Evolutionary conservation across 2,113 vertebrate genomes (phyloP), one percentile per base, ranked within the genome.

Genomic region (Tragelaphus strepsiceros): DNA sequence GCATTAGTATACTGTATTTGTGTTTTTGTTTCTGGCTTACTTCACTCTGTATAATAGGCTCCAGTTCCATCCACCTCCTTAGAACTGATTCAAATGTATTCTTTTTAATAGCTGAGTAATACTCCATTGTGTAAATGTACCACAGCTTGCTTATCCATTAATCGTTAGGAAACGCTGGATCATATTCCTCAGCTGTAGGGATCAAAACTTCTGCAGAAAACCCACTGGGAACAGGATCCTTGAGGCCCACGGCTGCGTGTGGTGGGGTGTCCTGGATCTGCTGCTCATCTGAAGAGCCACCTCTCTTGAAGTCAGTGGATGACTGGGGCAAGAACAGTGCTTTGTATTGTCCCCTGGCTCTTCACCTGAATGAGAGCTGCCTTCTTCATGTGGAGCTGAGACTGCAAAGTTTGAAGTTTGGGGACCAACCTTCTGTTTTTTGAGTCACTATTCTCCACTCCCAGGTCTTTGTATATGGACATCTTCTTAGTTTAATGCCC

Each of bases 231-330:
- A 74, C 71, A 43, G 71, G 35, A 74, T 43, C 71, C 5, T 3
- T 26, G 22, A 43, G 35, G 35, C 35, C 35, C 0, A 12, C 0
- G 6, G 71, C 35, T 7, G 6, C 1, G 1, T 13, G 35, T 26
- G 35, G 35, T 0, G 35, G 22, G 11, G 12, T 7, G 71, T 43
- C 35, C 71, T 0, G 0, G 71, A 43, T 26, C 35, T 43, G 71
- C 12, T 14, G 22, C 35, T 43, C 35, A 14, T 26, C 71, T 26
- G 71, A 77, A 77, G 35, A 77, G 22, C 35, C 71, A 26, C 22
- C 12, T 77, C 1, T 3, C 35, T 24, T 43, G 35, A 77, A 43
- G 71, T 43, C 21, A 11, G 0, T 43, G 71, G 71, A 7, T 43
- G 71, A 43, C 35, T 24, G 35, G 22, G 35, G 71, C 71, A 26